Evolutionary conservation across 92 coral and sea anemone species (phyloP).

Genomic region (Phenganax marumi): DNA sequence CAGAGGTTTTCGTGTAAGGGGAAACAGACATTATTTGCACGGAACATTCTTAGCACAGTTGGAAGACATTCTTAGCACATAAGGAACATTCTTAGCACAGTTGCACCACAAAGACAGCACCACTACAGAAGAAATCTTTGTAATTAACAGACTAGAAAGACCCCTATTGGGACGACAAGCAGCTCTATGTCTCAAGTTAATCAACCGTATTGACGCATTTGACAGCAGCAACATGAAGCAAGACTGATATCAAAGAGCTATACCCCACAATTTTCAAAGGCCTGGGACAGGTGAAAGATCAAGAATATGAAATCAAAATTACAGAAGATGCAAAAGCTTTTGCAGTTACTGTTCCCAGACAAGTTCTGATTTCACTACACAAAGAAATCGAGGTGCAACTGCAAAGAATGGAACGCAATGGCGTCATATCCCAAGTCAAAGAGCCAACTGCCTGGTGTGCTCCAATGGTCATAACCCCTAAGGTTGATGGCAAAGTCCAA

Average conservation of each 20-base stretch:
- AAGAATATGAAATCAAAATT: conserved; percentile 45
- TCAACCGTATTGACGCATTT: conserved; percentile 27
- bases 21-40: no score
- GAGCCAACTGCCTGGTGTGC: no score
- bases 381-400: conserved; percentile 37
- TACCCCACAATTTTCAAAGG: conserved; percentile 47
- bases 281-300: conserved; percentile 32
- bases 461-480: conserved; percentile 25
- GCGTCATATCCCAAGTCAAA: conserved; percentile 5
- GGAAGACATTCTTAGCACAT: no score
- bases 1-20: no score
- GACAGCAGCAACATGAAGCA: conserved; percentile 21
- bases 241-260: not conserved
- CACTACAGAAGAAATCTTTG: conserved; percentile 33
- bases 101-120: conserved; percentile 15
- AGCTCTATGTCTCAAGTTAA: conserved; percentile 29
- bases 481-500: conserved; percentile 44
- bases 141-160: conserved; percentile 49
- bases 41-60: no score
- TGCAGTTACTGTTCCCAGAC: conserved; percentile 50
- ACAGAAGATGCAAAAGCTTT: conserved; percentile 45
- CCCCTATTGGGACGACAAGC: conserved; percentile 47
- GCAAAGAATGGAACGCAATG: conserved; percentile 38
- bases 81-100: conserved; percentile 43
- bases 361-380: conserved; percentile 35